Percentiles rank a stretch among this genome's conserved stretches.
phyloP scores from a whole-genome alignment of 1,140 invertebrate genomes.

The Goniozus legneri region DNA sequence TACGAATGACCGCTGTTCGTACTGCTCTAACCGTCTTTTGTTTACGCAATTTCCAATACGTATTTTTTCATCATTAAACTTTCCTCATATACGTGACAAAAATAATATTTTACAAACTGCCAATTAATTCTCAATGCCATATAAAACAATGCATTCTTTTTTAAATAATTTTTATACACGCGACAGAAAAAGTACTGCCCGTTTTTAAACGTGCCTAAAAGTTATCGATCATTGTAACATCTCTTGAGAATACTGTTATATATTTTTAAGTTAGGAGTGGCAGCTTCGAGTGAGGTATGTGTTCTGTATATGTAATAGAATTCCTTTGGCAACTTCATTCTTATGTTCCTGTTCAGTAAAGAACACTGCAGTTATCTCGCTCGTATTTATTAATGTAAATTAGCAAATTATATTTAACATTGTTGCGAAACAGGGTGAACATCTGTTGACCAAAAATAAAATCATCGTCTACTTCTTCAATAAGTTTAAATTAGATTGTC shows the following conservation, averaged over 20 bases:
- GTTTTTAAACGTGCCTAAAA: slow-evolving; percentile 20
- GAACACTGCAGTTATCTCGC: slow-evolving; percentile 29
- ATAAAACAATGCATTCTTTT: slow-evolving; percentile 32
- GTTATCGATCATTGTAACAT: too few relatives aligned
- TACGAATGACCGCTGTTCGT: slow-evolving; percentile 15
- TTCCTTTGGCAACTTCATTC: slow-evolving; percentile 25
- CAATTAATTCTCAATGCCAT: slow-evolving; percentile 44
- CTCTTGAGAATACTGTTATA: too few relatives aligned
- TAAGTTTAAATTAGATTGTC: slow-evolving; percentile 19
- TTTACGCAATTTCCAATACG: slow-evolving; percentile 7
- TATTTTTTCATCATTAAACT: slow-evolving; percentile 17
- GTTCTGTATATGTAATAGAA: slow-evolving; percentile 25
- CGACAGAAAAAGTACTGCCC: slow-evolving; percentile 8
- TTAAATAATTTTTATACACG: slow-evolving; percentile 25
- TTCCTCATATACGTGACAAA: slow-evolving; percentile 17
- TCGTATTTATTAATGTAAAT: slow-evolving; percentile 24
- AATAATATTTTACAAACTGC: slow-evolving; percentile 39
- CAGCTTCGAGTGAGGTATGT: slow-evolving; percentile 35
- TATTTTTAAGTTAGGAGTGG: slow-evolving; percentile 26
- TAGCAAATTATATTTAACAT: slow-evolving; percentile 23
- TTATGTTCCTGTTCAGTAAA: slow-evolving; percentile 46
- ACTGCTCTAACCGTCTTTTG: slow-evolving; percentile 17
- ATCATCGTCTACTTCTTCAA: slow-evolving; percentile 12
- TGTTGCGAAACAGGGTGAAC: slow-evolving; percentile 45
- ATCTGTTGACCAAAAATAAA: slow-evolving; percentile 21